Base-by-base conservation (phyloP, 2,888 invertebrate species). In the Polietes domitor region DNA sequence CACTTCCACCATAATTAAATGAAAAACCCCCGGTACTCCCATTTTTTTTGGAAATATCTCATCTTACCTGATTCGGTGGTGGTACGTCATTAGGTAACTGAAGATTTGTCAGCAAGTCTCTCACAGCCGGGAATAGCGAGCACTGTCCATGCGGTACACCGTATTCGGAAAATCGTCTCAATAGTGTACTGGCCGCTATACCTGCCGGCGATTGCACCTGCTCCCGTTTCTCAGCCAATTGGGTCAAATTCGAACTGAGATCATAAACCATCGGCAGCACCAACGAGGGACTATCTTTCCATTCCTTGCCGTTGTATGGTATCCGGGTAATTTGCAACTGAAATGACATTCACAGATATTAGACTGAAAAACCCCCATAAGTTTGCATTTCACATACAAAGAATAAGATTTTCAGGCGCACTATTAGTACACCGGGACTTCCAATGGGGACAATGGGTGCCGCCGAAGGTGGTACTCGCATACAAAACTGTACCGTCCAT, bases 261-360 rank as follows among this genome's bases (percentile, higher is more conserved):
- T 98, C 98, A 92, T 98, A 98, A 63, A 98, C 96, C 84, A 98
- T 93, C 1, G 98, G 98, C 84, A 98, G 93, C 21, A 98, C 96
- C 76, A 98, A 90, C 0, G 96, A 94, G 17, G 95, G 95, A 4
- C 95, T 94, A 85, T 96, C 96, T 82, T 94, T 94, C 89, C 93
- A 93, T 86, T 96, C 96, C 86, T 94, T 94, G 78, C 93, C 93
- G 17, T 93, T 93, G 87, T 95, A 94, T 63, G 94, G 94, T 58
- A 95, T 94, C 84, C 96, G 93, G 0, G 96, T 96, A 85, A 97
- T 94, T 93, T 96, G 96, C 71, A 97, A 92, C 96, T 96, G 89
- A 73, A 68, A 37, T 12, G 0, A 24, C 2, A 68, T 32, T 3
- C 2, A 32, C 26, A 63, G 7, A 68, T 41, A 55, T 32, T 61